Evolutionary conservation across 2,113 vertebrate genomes (phyloP).

Genomic region (Pachyramphus minor): DNA sequence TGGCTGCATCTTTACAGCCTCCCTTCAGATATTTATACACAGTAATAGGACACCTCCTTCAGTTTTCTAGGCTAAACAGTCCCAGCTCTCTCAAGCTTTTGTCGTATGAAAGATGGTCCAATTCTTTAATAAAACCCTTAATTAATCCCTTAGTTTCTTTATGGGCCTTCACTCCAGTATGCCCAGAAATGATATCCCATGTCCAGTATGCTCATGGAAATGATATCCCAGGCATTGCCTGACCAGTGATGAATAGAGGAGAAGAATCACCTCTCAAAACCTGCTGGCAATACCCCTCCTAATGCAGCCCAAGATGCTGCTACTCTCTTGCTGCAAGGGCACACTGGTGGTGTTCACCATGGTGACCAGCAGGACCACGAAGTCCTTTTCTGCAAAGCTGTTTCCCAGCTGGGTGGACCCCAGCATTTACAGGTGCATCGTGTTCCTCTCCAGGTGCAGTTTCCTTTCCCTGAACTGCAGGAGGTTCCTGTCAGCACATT

Average conservation of each 20-base stretch:
- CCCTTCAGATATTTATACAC: background rate
- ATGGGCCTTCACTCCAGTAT: background rate
- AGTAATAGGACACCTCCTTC: background rate
- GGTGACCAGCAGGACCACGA: rapidly evolving
- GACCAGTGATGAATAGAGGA: background rate
- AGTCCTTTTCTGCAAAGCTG: background rate
- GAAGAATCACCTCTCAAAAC: background rate
- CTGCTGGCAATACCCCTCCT: background rate
- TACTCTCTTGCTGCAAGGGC: background rate
- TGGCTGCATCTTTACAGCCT: background rate
- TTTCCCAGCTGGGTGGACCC: background rate
- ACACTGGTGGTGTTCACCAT: background rate
- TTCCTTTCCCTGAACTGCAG: background rate
- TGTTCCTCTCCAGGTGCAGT: background rate
- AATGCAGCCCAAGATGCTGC: background rate
- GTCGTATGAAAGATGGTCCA: background rate
- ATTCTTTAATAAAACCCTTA: background rate
- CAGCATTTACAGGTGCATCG: background rate
- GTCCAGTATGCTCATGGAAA: too few relatives aligned
- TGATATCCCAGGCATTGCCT: background rate
- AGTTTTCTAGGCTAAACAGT: background rate
- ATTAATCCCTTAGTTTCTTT: background rate
- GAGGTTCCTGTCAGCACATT: background rate
- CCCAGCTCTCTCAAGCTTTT: background rate
- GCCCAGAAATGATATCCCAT: background rate